Percentiles rank a stretch among this genome's conserved stretches.
Conservation (phyloP, 2,113 vertebrate genomes). For the Vimba vimba region DNA sequence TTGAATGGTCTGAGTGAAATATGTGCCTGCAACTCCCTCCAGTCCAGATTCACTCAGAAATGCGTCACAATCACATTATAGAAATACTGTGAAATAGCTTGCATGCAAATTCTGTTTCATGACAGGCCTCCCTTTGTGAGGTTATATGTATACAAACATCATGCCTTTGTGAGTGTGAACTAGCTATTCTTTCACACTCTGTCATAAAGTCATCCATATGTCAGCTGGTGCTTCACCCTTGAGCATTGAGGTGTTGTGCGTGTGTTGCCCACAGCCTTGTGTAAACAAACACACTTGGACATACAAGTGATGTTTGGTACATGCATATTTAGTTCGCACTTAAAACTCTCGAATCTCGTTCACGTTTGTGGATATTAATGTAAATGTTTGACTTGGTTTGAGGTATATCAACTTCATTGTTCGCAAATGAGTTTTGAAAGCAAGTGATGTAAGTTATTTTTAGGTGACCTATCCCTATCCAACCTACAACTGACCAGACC, state of each 20-base stretch:
- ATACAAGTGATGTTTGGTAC: not conserved
- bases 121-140: not conserved
- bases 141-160: not conserved
- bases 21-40: not conserved
- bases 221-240: not conserved
- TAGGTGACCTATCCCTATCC: too few species aligned
- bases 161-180: not conserved
- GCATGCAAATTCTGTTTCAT: not conserved
- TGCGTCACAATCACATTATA: not conserved
- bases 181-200: not conserved
- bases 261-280: constrained; percentile 8
- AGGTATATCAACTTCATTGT: not conserved
- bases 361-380: not conserved
- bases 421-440: not conserved
- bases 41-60: not conserved
- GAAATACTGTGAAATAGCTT: not conserved
- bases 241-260: not conserved
- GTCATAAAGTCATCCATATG: not conserved
- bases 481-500: too few species aligned
- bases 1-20: not conserved
- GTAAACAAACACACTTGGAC: not conserved
- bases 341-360: not conserved
- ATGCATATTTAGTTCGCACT: not conserved
- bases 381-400: not conserved
- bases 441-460: not conserved